A percentile compares a stretch with the other conserved stretches of the same genome.
phyloP scores from a whole-genome alignment of 2,888 invertebrate genomes.

The Rotaria socialis region DNA sequence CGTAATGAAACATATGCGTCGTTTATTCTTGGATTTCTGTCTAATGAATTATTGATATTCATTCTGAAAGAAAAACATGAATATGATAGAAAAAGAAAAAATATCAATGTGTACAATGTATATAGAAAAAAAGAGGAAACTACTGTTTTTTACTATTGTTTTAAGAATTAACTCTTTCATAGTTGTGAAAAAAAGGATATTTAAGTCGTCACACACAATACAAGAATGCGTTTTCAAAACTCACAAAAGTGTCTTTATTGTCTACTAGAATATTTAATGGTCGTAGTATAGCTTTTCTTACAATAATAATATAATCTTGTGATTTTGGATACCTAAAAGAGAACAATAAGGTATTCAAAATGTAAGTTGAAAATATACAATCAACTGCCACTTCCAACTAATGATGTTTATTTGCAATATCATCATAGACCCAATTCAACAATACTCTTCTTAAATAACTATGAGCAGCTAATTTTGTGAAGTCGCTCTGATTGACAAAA shows the following conservation, averaged over 20 bases:
- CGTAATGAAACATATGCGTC: neutral
- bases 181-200: too few relatives aligned
- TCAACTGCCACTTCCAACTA: neutral
- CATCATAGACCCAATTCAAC: too few relatives aligned
- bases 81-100: neutral
- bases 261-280: neutral
- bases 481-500: too few relatives aligned
- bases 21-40: neutral
- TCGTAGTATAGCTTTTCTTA: neutral
- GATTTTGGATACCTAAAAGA: neutral
- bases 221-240: neutral
- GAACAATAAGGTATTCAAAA: neutral
- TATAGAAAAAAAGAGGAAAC: too few relatives aligned
- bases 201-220: too few relatives aligned
- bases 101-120: too few relatives aligned
- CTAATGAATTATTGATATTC: neutral
- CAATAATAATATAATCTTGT: neutral
- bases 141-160: too few relatives aligned
- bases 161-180: too few relatives aligned
- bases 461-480: too few relatives aligned
- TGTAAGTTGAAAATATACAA: neutral
- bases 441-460: too few relatives aligned
- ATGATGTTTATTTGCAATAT: neutral
- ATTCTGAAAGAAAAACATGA: neutral
- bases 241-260: neutral